These are phyloP conservation scores for Porites lutea DNA, from an alignment of 64 coral and sea anemone species.

Conservation along the genomic window DNA sequence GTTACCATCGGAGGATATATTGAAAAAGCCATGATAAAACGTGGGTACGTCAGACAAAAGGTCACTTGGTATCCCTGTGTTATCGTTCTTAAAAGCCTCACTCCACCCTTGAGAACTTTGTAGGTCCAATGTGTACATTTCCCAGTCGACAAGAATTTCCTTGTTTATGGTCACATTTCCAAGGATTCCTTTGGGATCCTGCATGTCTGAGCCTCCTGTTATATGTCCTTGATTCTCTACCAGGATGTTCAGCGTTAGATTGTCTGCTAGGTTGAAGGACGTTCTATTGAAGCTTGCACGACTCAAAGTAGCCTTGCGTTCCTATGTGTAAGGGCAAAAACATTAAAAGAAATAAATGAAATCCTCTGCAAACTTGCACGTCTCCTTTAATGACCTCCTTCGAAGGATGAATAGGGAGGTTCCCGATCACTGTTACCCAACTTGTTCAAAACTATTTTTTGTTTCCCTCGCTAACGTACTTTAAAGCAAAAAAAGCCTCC, in stretches of 20 bases:
- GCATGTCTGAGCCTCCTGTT: conserved; percentile 20
- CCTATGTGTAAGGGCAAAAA: not conserved
- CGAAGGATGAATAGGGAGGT: too few relatives aligned
- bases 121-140: conserved; percentile 55
- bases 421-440: too few relatives aligned
- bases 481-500: too few relatives aligned
- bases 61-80: not conserved
- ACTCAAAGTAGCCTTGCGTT: conserved; percentile 28
- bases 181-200: conserved; percentile 57
- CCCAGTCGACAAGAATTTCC: conserved; percentile 5
- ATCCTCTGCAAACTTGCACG: too few relatives aligned
- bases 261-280: not conserved
- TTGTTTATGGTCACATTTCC: conserved; percentile 66
- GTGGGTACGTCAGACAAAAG: not conserved
- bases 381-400: too few relatives aligned
- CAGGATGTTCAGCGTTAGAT: conserved; percentile 45
- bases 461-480: too few relatives aligned
- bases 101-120: not conserved
- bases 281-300: not conserved
- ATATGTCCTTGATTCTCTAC: conserved; percentile 53
- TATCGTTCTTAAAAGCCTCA: not conserved
- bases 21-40: not conserved
- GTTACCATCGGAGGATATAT: not conserved
- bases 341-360: too few relatives aligned
- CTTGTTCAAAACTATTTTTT: too few relatives aligned